These are phyloP conservation scores for Ptychoptera contaminata DNA, from an alignment of 2,888 invertebrate genomes.

Conservation along the genomic window DNA sequence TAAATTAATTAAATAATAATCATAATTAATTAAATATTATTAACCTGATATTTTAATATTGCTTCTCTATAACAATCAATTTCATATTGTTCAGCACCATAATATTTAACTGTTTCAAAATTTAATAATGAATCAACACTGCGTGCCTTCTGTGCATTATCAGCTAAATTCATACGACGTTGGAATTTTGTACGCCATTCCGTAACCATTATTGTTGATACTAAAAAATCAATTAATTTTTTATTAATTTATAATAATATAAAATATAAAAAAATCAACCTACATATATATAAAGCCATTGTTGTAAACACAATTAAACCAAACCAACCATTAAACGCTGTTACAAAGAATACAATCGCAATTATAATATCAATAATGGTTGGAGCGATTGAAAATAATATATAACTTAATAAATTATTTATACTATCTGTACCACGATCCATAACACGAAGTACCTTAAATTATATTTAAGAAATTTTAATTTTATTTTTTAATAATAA, in stretches of 20 bases:
- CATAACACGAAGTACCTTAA: conserved; percentile 59
- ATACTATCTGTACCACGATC: conserved; percentile 95
- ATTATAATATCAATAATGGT: conserved; percentile 85
- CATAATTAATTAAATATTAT: conserved; percentile 1
- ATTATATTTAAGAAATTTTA: too few relatives aligned
- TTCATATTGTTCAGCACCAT: conserved; percentile 87
- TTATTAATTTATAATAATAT: conserved; percentile 3
- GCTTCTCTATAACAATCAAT: conserved; percentile 68
- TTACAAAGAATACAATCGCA: conserved; percentile 77
- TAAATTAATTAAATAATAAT: conserved; percentile 3
- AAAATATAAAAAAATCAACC: conserved; percentile 25
- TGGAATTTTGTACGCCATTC: conserved; percentile 97
- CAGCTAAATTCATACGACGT: conserved; percentile 82
- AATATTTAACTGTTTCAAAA: conserved; percentile 98
- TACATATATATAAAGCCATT: conserved; percentile 85
- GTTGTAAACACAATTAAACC: conserved; percentile 88
- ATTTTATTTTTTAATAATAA: too few relatives aligned
- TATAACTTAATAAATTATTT: conserved; percentile 80
- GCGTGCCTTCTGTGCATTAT: conserved; percentile 80
- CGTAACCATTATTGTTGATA: conserved; percentile 73
- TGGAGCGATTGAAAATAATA: conserved; percentile 84
- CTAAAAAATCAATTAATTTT: conserved; percentile 33
- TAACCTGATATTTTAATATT: conserved; percentile 70
- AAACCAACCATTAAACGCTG: conserved; percentile 84
- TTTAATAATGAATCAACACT: conserved; percentile 94